These are phyloP conservation scores for Aphelinus certus DNA, from an alignment of 1,140 invertebrate genomes.

Conservation along the genomic window DNA sequence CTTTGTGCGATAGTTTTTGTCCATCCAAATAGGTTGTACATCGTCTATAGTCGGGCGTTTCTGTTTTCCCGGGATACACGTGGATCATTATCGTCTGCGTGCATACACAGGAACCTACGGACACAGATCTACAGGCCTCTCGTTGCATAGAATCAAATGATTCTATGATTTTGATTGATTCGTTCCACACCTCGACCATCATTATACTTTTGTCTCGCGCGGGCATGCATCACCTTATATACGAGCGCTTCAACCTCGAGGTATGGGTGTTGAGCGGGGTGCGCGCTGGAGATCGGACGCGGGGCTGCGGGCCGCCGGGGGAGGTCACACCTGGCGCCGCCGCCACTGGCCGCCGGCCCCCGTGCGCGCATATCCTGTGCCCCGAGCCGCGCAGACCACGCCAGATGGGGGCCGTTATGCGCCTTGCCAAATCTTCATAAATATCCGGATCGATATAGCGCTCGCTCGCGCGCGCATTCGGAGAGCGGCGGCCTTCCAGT, in stretches of 20 bases:
- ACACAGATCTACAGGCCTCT: too few relatives aligned
- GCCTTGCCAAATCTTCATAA: slow-evolving; percentile 58
- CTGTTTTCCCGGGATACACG: too few relatives aligned
- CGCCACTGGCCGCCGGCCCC: slow-evolving; percentile 46
- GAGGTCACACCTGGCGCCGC: slow-evolving; percentile 62
- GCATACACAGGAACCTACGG: too few relatives aligned
- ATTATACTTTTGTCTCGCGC: neutral
- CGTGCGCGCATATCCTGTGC: slow-evolving; percentile 25
- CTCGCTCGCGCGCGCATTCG: slow-evolving; percentile 14
- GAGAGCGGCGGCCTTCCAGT: slow-evolving; percentile 24
- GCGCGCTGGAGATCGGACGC: slow-evolving; percentile 43
- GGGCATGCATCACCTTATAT: slow-evolving; percentile 25
- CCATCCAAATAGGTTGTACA: too few relatives aligned
- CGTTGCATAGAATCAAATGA: too few relatives aligned
- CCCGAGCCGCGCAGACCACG: slow-evolving; percentile 47
- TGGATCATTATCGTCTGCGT: too few relatives aligned
- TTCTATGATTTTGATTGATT: too few relatives aligned
- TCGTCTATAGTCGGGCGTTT: too few relatives aligned
- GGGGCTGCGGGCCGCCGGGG: slow-evolving; percentile 44
- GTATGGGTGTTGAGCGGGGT: too few relatives aligned
- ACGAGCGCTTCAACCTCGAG: too few relatives aligned
- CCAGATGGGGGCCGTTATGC: slow-evolving; percentile 57
- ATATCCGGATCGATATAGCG: slow-evolving; percentile 54
- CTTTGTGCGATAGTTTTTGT: too few relatives aligned
- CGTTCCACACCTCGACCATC: too few relatives aligned